Percentiles rank a stretch among this genome's conserved stretches.
Evolutionary conservation across 2,888 invertebrate genomes (phyloP).

Genomic region (Eristalis intricaria): DNA sequence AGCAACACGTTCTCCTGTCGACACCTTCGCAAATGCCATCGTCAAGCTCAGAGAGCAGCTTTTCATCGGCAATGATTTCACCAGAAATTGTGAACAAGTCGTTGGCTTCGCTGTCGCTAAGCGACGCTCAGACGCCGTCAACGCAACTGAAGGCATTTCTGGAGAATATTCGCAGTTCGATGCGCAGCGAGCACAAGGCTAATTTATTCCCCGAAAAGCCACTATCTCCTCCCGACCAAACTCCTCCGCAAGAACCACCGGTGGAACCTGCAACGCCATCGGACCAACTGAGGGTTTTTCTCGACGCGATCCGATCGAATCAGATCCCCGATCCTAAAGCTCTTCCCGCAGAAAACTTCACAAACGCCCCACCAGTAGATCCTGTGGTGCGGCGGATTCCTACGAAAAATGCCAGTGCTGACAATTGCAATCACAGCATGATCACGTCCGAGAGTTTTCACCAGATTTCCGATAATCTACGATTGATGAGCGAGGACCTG

Average conservation of each 20-base stretch:
- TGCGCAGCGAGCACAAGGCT: slow-evolving; percentile 79
- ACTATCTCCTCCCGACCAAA: slow-evolving; percentile 74
- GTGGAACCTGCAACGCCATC: slow-evolving; percentile 79
- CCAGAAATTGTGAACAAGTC: slow-evolving; percentile 80
- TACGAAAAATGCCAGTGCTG: slow-evolving; percentile 71
- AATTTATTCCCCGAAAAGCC: slow-evolving; percentile 78
- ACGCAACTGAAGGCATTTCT: slow-evolving; percentile 79
- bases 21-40: slow-evolving; percentile 66
- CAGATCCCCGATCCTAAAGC: slow-evolving; percentile 79
- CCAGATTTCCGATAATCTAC: slow-evolving; percentile 80
- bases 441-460: slow-evolving; percentile 80
- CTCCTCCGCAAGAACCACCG: slow-evolving; percentile 46
- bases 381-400: slow-evolving; percentile 1
- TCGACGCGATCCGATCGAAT: slow-evolving; percentile 81
- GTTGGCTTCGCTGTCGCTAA: slow-evolving; percentile 77
- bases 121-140: slow-evolving; percentile 80
- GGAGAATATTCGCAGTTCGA: slow-evolving; percentile 80
- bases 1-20: slow-evolving; percentile 75
- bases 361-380: slow-evolving; percentile 13
- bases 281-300: slow-evolving; percentile 80
- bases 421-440: slow-evolving; percentile 78
- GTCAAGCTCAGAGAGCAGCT: slow-evolving; percentile 74
- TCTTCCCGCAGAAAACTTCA: slow-evolving; percentile 50
- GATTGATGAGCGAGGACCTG: slow-evolving; percentile 80
- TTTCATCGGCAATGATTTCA: slow-evolving; percentile 78